Base-by-base conservation (phyloP, 2,797 vertebrate genomes). In the Lepidocolaptes lacrymiger region DNA sequence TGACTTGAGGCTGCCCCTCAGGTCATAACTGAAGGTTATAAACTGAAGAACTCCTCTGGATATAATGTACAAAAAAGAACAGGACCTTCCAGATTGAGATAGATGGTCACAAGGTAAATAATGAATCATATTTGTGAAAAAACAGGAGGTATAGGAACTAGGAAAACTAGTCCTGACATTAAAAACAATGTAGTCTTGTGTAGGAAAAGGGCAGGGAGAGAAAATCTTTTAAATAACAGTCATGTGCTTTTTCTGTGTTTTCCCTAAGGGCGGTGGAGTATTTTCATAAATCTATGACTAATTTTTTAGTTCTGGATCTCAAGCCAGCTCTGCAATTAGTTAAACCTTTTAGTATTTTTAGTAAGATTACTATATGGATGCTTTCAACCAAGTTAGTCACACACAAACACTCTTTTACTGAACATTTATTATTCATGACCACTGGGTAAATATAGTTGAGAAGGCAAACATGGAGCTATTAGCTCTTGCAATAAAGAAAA, bases 271-370 rank as follows among this genome's bases (percentile, higher is more conserved):
- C 43, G 34, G 26, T 81, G 56, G n/a, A 86, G 14, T 88, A 55
- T 93, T 95, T 95, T 92, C 59, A 72, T 66, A 94, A 75, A 78
- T 32, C 48, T 62, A 41, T 88, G 85, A 90, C 61, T 94, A 91
- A 95, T 68, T 92, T 93, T 88, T 80, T 32, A 72, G 55, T 77
- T 83, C 46, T 83, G 24, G 12, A 61, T 67, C 49, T 88, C 49
- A 81, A 88, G 83, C 46, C 66, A 93, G 34, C 36, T 84, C 69
- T 72, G 61, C 58, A 88, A 75, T 96, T 89, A 89, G 61, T 39
- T 76, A 80, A 91, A 77, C 15, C 16, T 85, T 71, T 61, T 15
- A 85, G 24, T 78, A 90, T 94, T 95, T 95, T 88, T 81, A 88
- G 74, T 78, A 68, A 61, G 61, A 71, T 51, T 68, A 73, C 14